Evolutionary conservation across 2,888 invertebrate genomes (phyloP), one percentile per base, ranked within the genome.

Genomic region (Flexamia atlantica): DNA sequence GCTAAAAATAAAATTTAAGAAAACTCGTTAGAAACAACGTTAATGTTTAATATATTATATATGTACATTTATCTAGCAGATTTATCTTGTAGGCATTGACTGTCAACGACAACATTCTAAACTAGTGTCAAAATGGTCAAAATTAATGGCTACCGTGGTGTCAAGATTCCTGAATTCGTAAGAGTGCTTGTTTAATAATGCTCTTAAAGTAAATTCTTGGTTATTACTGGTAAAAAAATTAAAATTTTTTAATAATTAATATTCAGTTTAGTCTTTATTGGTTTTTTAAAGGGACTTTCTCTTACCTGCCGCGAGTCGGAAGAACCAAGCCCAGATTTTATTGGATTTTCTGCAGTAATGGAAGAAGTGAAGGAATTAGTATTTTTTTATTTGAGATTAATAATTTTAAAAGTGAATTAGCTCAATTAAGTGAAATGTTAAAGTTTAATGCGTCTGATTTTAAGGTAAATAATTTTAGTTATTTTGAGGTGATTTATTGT

Each of bases 251-350:
- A 4, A 17, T 4, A 3, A 46, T 12, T 46, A 17, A 46, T 46
- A 17, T 12, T 46, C 14, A 46, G 2, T 14, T 17, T 9, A 46
- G 12, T 17, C 17, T 46, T 4, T 3, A 53, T 53, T 53, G 20
- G 20, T 53, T 23, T 5, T 3, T 23, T 23, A 23, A 20, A 23
- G 20, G 2, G 64, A 64, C 14, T 64, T 5, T 2, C 5, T 12
- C 10, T 30, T 28, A 64, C 9, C 30, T 64, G 23, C 30, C 10
- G 23, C n/a, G 50, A 25, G 0, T 25, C 46, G 1, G 25, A 50
- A 28, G 76, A 76, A 76, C 76, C 46, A 76, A 76, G 76, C 76
- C 76, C 76, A 40, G 40, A 76, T 76, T 76, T 76, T 76, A 76
- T 76, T 76, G 76, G 76, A 76, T 76, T 76, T 76, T 76, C 72